Base-by-base conservation (phyloP, 2,113 vertebrate genomes). In the Gallinago jamesoni region DNA sequence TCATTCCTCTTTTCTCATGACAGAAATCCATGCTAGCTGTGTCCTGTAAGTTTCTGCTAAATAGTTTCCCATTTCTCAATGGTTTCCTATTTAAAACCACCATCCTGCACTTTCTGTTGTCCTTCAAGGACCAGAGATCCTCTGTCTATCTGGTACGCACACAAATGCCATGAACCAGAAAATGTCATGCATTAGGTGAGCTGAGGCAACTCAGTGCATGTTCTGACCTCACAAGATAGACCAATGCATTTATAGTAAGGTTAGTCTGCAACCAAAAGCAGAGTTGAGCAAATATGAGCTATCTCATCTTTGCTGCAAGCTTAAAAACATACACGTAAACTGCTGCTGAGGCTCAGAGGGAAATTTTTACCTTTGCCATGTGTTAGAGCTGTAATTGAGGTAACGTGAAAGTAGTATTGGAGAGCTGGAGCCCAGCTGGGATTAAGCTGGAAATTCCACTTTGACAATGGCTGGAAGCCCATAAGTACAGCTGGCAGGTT, bases 111-210 rank as follows among this genome's bases (percentile, higher is more conserved):
- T 52, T 88, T 24, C 12, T 84, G 2, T 33, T 52, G 24, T 43
- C 24, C 15, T 82, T 64, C 16, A 56, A 30, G 27, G 25, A n/a
- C 8, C 5, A 5, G 35, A 37, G 12, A 6, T 1, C 5, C 7
- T 19, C 2, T 35, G 5, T 47, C 27, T 33, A 6, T 33, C 18
- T 81, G 50, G 70, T 4, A 31, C 0, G 0, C 12, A 30, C 14
- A 28, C 7, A 52, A 56, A 17, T 2, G 1, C 33, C 66, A 17
- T 41, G 15, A 74, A 41, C 7, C n/a, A 84, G 50, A 47, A 80
- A 35, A 2, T 13, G 16, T 10, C 1, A 0, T 9, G 13, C 12
- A 3, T 17, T 35, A n/a, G 12, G 25, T 69, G 25, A 72, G 55
- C 22, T 33, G 21, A 22, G 10, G 14, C 69, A 86, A 12, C 35